Base-by-base conservation (phyloP, 2,113 vertebrate species). In the Nymphicus hollandicus region DNA sequence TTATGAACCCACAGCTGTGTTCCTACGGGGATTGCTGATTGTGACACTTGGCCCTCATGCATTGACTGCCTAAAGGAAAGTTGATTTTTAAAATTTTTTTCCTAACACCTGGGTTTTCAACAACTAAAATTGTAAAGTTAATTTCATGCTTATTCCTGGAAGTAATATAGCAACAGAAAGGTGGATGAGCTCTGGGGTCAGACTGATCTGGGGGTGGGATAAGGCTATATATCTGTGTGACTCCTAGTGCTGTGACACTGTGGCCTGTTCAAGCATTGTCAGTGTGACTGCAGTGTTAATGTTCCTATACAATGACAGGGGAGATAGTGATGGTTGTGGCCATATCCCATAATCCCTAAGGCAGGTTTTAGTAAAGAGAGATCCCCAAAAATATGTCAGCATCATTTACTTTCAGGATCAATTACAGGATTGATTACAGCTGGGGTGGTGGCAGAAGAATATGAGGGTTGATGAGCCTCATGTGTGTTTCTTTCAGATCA, bases 1-100 rank as follows among this genome's bases (percentile, higher is more conserved):
- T 81, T n/a, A 11, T 18, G 50, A 89, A 31, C n/a, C 35, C 39
- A 15, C 4, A 39, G n/a, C 7, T 11, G 0, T 0, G 0, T 53
- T 85, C 46, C 33, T 81, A 1, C 22, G 29, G 35, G 19, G 23
- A 31, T 7, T 65, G 27, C 35, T 53, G 46, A 5, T 29, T 77
- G 23, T 20, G 49, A 22, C 1, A 0, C 77, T 69, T 61, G 41
- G 35, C 27, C 47, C 1, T 87, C 19, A 1, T 22, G 8, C 12
- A 14, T 5, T 49, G 69, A 14, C 22, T 53, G 25, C 15, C 16
- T 33, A 46, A 89, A 60, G 13, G 27, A 81, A 66, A 89, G 12
- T 6, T 58, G 60, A 6, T 13, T 39, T 16, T 8, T 31, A 24
- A 50, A 24, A 17, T 46, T 10, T 17, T 53, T 58, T 35, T 13